These are phyloP conservation scores for Pygoscelis antarcticus DNA, from an alignment of 2,113 vertebrate genomes.

Conservation along the genomic window DNA sequence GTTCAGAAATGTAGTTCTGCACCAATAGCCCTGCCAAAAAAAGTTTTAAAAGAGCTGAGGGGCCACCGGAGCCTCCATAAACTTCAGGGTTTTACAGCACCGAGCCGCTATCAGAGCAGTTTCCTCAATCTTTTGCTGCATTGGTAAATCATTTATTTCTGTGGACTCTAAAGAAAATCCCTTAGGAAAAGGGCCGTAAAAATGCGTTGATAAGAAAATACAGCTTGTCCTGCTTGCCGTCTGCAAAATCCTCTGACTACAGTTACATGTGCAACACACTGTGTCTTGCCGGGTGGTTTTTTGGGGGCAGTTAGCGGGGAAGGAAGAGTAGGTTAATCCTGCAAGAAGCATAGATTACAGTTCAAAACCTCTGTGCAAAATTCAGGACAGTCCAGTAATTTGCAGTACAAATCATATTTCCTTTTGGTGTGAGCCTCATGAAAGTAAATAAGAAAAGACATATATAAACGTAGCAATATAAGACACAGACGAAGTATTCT, in stretches of 20 bases:
- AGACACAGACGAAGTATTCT: background rate
- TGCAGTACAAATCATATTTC: background rate
- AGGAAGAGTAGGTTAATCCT: background rate
- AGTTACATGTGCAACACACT: background rate
- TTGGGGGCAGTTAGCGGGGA: accelerated
- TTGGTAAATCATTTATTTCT: constrained; percentile 57
- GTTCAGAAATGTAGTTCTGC: constrained; percentile 25
- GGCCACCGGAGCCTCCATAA: constrained; percentile 60
- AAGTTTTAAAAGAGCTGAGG: constrained; percentile 59
- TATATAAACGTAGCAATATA: background rate
- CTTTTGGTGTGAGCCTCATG: background rate
- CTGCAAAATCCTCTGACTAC: background rate
- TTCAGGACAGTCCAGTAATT: background rate
- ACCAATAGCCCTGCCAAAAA: constrained; percentile 30
- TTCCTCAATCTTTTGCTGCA: constrained; percentile 39
- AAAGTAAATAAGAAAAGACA: background rate
- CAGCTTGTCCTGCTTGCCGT: background rate
- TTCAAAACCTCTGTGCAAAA: background rate
- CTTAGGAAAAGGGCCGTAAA: background rate
- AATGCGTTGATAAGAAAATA: background rate
- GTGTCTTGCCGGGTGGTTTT: background rate
- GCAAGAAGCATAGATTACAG: background rate
- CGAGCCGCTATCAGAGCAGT: background rate
- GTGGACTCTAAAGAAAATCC: background rate
- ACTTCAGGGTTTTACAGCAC: constrained; percentile 43